Evolutionary conservation across 2,797 vertebrate genomes (phyloP), one percentile per base, ranked within the genome.

Genomic region (Poeciliopsis presidionis): DNA sequence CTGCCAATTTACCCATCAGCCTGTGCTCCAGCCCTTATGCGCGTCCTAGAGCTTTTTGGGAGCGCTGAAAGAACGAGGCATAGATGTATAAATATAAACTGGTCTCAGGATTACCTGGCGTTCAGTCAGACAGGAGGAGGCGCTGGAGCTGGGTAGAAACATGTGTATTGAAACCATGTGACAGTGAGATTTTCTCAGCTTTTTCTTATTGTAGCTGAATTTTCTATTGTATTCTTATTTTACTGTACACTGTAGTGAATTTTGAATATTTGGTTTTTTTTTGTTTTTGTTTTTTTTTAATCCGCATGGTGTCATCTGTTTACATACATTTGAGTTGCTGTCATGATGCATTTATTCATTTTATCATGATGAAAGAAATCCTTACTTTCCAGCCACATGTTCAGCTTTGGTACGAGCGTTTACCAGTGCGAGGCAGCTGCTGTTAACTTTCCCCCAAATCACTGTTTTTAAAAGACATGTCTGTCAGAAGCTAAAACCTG

Each of bases 1-100:
- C 78, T 73, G 74, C 84, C 41, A 30, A 79, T 80, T 81, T 74
- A 76, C 74, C 43, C 81, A 63, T 79, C 74, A 28, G 69, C 57
- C 61, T 75, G 16, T 6, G 30, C 70, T 59, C 18, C 63, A 25
- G 30, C 39, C 18, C 22, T 41, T 51, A 16, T 22, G 71, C 49
- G 22, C 18, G 72, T 46, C 49, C n/a, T 51, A 74, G 71, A 65
- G 78, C 76, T 79, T 51, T 45, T 75, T 49, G 46, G 63, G 33
- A 47, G 39, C 43, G 75, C 67, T n/a, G 20, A 43, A 51, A 75
- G 55, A 81, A 70, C 16, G 22, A 79, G 53, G 67, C 73, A 45
- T 20, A 47, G 43, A 77, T 71, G 13, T 63, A 63, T 33, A 33
- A 30, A 63, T 33, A 63, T 72, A 72, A 74, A 3, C 45, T 39